Evolutionary conservation across 1,140 invertebrate genomes (phyloP), one percentile per base, ranked within the genome.

Genomic region (Proctacanthus coquilletti): DNA sequence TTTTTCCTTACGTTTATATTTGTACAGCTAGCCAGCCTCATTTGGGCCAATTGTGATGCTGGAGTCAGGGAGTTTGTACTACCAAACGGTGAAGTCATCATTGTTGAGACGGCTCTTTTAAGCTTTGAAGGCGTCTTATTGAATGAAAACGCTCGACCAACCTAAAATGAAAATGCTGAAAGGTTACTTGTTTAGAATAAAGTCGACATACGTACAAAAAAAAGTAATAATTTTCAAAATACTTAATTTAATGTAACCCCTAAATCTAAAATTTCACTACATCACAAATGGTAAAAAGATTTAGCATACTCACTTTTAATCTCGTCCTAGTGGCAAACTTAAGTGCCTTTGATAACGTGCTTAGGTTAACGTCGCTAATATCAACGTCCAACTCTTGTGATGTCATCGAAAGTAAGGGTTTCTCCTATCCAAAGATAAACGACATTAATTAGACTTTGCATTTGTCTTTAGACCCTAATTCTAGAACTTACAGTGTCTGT

Each of bases 121-220:
- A 94, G 56, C 63, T 89, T 91, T 35, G 80, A 85, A 15, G 89
- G 89, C 5, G 89, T 94, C 63, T 88, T 88, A 61, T 89, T 92
- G 59, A 94, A 89, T 37, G 88, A 93, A 51, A 95, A 83, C 38
- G 88, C 88, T 45, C 89, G 70, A 33, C 84, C 84, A 15, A 96
- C 70, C 70, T 71, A 36, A 13, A 23, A 21, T 19, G 25, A 18
- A 41, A 10, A 31, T 9, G 39, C 17, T 32, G 32, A 27, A 41
- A 31, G 8, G 1, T 13, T 4, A 6, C 8, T 15, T 40, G 18
- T n/a, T n/a, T 13, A 9, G 21, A 4, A n/a, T 2, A 21, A 29
- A 25, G 8, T 25, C 8, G 8, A n/a, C n/a, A n/a, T n/a, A n/a
- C n/a, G n/a, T n/a, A n/a, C n/a, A 35, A 29, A 35, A 15, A 9